A percentile compares a stretch with the other conserved stretches of the same genome.
Evolutionary conservation across 92 coral and sea anemone species (phyloP).

Genomic region (Pocillopora grandis): DNA sequence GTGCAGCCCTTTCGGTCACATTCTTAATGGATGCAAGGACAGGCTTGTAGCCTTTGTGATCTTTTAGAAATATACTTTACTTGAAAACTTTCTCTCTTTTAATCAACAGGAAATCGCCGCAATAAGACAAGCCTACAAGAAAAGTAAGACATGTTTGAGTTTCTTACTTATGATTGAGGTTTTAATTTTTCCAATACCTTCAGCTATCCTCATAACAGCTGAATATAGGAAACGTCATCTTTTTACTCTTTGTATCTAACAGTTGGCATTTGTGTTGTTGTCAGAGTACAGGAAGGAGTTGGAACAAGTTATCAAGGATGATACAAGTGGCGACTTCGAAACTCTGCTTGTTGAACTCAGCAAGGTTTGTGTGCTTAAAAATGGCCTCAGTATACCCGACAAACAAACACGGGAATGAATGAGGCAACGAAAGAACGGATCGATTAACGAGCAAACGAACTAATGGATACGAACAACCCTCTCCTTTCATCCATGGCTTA

Average conservation of each 20-base stretch:
- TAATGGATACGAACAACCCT: too few relatives aligned
- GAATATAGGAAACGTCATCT: background rate
- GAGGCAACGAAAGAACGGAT: too few relatives aligned
- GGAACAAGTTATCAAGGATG: conserved; percentile 74
- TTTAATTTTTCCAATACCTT: background rate
- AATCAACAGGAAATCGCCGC: conserved; percentile 74
- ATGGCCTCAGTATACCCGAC: too few relatives aligned
- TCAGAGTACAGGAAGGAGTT: conserved; percentile 75
- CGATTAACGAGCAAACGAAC: too few relatives aligned
- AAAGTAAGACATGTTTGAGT: conserved; percentile 53
- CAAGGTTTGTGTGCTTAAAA: conserved; percentile 53
- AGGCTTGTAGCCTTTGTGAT: too few relatives aligned
- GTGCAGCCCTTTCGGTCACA: too few relatives aligned
- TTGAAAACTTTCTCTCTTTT: background rate
- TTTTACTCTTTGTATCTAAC: background rate
- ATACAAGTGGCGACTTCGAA: conserved; percentile 90
- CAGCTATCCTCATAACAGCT: background rate
- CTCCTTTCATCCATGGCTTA: background rate
- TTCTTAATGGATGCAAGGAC: too few relatives aligned
- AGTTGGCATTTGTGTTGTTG: conserved; percentile 3
- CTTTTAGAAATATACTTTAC: background rate
- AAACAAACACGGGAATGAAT: too few relatives aligned
- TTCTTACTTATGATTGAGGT: background rate
- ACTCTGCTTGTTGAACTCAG: conserved; percentile 74
- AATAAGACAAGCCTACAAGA: conserved; percentile 78